Evolutionary conservation across 2,888 invertebrate species (phyloP), one percentile per base, ranked within the genome.

Genomic region (Drosophila colorata): DNA sequence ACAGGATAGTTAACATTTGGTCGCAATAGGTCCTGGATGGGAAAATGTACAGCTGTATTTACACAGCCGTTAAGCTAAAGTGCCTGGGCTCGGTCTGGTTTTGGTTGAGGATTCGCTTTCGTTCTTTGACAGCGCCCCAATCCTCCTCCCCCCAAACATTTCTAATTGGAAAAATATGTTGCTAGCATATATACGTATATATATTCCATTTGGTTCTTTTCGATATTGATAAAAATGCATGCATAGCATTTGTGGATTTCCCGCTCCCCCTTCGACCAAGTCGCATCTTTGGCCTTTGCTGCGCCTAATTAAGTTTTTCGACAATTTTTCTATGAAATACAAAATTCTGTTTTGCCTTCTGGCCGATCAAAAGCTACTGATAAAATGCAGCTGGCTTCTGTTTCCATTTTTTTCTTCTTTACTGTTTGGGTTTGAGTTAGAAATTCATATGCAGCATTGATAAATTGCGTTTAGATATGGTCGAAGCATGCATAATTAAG

Each of bases 1-100:
- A 87, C 87, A 87, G 73, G 74, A 89, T 82, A 78, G 82, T 89
- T 88, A 85, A 87, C 90, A 85, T 84, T 82, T 64, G 37, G 56
- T 53, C 68, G 47, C 49, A 57, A 53, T 20, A 66, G 47, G 49
- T 44, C 68, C 49, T 67, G 46, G 31, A 49, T 40, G 53, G 40
- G 67, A 66, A 75, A 59, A 58, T 43, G 40, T 49, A 64, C 88
- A 88, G 88, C 79, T 87, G 84, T 84, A 78, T 84, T 84, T 75
- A 70, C 51, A 68, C 76, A 87, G 76, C 64, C 71, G 80, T 64
- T 71, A 77, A 66, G 80, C 77, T 41, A 77, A 78, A 78, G 80
- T 78, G 81, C 75, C 55, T 48, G 35, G 49, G 28, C 48, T 44
- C 31, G 33, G 25, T 28, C 37, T 43, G 40, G 25, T 41, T 55